Evolutionary conservation across 2,797 vertebrate genomes (phyloP).

Genomic region (Nannoperca obscura): DNA sequence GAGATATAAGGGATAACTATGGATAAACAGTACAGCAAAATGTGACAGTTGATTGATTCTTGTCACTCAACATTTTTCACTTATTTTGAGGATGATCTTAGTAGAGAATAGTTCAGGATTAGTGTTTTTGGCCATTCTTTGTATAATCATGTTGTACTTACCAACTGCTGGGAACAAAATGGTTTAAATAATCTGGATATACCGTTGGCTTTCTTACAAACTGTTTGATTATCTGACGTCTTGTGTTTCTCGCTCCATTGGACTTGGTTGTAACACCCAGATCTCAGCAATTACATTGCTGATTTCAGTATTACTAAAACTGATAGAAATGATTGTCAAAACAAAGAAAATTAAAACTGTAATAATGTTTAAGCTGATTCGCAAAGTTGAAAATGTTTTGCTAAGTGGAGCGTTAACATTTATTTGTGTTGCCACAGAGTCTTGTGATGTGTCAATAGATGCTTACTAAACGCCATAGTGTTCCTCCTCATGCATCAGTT

Average conservation of each 20-base stretch:
- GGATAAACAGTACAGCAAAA: too few relatives aligned
- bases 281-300: not conserved
- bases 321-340: not conserved
- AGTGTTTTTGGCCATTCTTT: not conserved
- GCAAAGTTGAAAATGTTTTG: not conserved
- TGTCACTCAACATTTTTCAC: not conserved
- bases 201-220: not conserved
- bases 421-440: not conserved
- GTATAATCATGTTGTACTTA: not conserved
- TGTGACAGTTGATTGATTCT: too few relatives aligned
- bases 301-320: not conserved
- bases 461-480: conserved; percentile 18
- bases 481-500: conserved; percentile 31
- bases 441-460: not conserved
- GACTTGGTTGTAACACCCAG: not conserved
- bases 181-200: not conserved
- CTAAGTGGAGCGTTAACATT: not conserved
- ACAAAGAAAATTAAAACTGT: not conserved
- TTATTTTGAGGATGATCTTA: not conserved
- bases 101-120: not conserved
- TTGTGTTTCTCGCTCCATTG: not conserved
- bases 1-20: too few relatives aligned
- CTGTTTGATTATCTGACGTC: not conserved
- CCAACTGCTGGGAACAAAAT: not conserved
- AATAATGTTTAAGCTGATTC: not conserved